Evolutionary conservation across 2,888 invertebrate species (phyloP).

Genomic region (Dynastes hyllus): DNA sequence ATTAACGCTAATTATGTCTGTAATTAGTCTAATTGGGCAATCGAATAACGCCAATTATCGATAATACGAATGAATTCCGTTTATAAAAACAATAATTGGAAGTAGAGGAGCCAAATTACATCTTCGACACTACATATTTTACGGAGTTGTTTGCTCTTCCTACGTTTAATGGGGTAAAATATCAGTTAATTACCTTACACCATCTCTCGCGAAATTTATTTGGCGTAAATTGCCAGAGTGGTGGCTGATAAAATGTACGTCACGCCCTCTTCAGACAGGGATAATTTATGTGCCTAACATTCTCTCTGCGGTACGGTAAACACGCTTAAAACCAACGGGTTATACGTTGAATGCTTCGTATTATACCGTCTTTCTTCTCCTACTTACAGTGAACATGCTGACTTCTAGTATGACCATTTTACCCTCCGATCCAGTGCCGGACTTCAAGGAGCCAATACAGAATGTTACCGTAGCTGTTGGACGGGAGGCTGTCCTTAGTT

Average conservation of each 20-base stretch:
- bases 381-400: conserved; percentile 54
- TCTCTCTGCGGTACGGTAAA: neutral
- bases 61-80: neutral
- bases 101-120: neutral
- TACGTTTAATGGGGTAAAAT: conserved; percentile 1
- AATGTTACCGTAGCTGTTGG: conserved; percentile 85
- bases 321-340: neutral
- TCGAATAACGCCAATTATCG: neutral
- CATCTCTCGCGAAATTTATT: conserved; percentile 33
- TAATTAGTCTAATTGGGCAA: neutral
- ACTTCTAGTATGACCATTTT: conserved; percentile 54
- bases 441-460: conserved; percentile 80
- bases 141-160: neutral
- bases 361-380: neutral
- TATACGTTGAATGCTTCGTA: neutral
- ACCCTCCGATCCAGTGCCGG: conserved; percentile 72
- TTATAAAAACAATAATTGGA: neutral
- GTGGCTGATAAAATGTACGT: conserved; percentile 37
- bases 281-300: conserved; percentile 26
- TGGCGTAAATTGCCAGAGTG: conserved; percentile 28
- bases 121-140: neutral
- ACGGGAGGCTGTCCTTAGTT: conserved; percentile 82
- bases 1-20: neutral
- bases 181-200: conserved; percentile 17
- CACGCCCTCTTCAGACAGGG: conserved; percentile 6